A percentile compares a stretch with the other conserved stretches of the same genome.
phyloP scores from a whole-genome alignment of 2,113 vertebrate species.

The Riparia riparia region DNA sequence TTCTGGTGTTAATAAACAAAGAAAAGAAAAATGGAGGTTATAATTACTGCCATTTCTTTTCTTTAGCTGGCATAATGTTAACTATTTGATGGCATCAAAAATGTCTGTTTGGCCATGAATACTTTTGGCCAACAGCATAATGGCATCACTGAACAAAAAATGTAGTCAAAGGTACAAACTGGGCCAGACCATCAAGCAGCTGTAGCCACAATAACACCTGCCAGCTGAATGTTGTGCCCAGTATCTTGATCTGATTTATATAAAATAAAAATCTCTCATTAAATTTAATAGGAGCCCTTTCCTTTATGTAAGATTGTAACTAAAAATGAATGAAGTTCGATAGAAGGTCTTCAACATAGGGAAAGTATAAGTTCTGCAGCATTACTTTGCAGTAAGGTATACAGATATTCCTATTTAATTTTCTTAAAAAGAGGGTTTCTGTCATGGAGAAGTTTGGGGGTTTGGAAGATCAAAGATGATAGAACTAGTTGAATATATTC shows the following conservation, averaged over 20 bases:
- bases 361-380: neutral
- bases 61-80: neutral
- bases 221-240: neutral
- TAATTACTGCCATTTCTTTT: neutral
- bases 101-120: neutral
- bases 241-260: neutral
- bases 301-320: neutral
- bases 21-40: neutral
- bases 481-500: neutral
- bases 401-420: neutral
- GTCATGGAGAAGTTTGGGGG: neutral
- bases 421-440: neutral
- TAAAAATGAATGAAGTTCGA: neutral
- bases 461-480: neutral
- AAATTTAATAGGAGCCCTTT: neutral
- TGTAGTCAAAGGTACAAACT: neutral
- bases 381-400: neutral
- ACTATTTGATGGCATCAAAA: neutral
- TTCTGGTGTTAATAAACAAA: neutral
- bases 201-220: neutral
- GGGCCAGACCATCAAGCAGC: neutral
- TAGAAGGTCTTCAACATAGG: neutral
- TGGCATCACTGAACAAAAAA: neutral
- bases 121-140: neutral
- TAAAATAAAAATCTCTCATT: neutral